Percentiles rank a stretch among this genome's conserved stretches.
Conservation (phyloP, 2,797 vertebrate species). For the Eutrigla gurnardus region DNA sequence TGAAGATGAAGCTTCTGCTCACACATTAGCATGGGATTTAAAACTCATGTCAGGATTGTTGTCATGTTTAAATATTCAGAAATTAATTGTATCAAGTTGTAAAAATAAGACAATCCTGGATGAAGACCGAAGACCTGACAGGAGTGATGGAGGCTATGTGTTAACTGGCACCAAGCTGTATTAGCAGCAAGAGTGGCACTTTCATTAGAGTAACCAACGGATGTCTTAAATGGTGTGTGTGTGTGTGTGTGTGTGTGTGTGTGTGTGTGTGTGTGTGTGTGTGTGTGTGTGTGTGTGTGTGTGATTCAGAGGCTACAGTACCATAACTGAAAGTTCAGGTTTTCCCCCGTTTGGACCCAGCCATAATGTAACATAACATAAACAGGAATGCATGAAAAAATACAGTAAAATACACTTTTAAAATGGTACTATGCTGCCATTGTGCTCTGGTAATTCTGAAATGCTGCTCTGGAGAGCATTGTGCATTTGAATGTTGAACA, state of each 20-base stretch:
- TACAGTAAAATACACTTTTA: neutral
- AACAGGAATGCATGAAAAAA: neutral
- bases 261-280: slow-evolving; percentile 9
- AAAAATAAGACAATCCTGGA: neutral
- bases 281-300: neutral
- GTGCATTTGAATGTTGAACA: slow-evolving; percentile 30
- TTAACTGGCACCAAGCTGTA: slow-evolving; percentile 16
- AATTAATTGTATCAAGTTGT: neutral
- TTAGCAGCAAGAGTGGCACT: slow-evolving; percentile 39
- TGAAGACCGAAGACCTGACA: neutral
- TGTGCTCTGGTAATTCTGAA: slow-evolving; percentile 2
- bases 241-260: neutral
- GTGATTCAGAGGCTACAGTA: neutral
- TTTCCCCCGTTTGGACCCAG: too few species aligned
- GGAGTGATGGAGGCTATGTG: slow-evolving; percentile 7
- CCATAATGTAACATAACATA: too few species aligned
- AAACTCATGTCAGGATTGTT: slow-evolving; percentile 8
- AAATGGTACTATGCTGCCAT: neutral
- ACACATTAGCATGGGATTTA: neutral
- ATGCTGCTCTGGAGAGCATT: too few species aligned
- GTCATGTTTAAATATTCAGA: slow-evolving; percentile 17
- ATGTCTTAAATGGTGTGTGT: slow-evolving; percentile 30
- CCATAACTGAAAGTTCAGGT: too few species aligned
- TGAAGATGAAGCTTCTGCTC: neutral
- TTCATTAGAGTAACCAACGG: slow-evolving; percentile 48